Base-by-base conservation (phyloP, 2,888 invertebrate genomes). In the Melanostoma scalare region DNA sequence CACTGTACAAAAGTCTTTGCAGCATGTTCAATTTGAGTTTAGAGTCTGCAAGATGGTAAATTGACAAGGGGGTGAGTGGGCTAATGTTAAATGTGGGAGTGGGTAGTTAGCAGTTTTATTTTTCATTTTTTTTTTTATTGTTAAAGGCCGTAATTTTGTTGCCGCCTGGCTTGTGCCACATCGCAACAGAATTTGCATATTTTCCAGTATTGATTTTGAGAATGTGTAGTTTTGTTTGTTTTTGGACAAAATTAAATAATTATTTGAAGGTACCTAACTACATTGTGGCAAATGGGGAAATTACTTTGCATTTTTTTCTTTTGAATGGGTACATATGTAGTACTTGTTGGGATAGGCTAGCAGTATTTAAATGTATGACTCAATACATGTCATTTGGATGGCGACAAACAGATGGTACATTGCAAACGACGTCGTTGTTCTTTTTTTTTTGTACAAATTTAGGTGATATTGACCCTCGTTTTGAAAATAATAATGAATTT, bases 151-250 rank as follows among this genome's bases (percentile, higher is more conserved):
- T 60, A 76, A 58, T 38, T 60, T 60, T 60, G 52, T 50, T 48
- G 33, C 35, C 53, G 60, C 55, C 58, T 63, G 6, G 69, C 46
- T n/a, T 10, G 36, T 53, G 46, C 48, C 50, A 4, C 33, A 48
- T 10, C 35, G 5, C 56, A 56, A 53, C 6, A 36, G 8, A 10
- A 73, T 75, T 69, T 71, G 63, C 53, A 69, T 63, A 75, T 75
- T 68, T 81, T 72, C 48, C 50, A 55, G 76, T 61, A 69, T 71
- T 31, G 55, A 77, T 77, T 76, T 33, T 8, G 58, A 8, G 46
- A 60, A 61, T 46, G 61, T 56, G 56, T 56, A 48, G 55, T 50
- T 56, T 44, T 30, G 42, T 40, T 40, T 31, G 40, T 44, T 42
- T 60, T 67, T 81, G 60, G 53, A 67, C 10, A 40, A 55, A 60